Percentiles rank a stretch among this genome's conserved stretches.
These are phyloP conservation scores for Tridacna gigas DNA, from an alignment of 2,888 invertebrate species.

Conservation along the genomic window DNA sequence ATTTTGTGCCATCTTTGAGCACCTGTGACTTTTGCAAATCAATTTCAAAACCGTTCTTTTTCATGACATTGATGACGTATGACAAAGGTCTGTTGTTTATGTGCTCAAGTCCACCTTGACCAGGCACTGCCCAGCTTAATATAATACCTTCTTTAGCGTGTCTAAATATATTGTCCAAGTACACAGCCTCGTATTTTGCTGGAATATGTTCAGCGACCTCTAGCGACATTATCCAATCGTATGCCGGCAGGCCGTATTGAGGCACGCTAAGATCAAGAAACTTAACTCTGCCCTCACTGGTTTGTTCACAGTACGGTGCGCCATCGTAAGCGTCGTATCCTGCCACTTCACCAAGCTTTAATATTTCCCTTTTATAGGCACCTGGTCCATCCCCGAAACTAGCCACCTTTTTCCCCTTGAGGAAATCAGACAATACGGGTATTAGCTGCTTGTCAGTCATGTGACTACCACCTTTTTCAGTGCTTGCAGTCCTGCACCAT, in stretches of 20 bases:
- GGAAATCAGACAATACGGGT: slow-evolving; percentile 34
- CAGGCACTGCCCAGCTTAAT: slow-evolving; percentile 63
- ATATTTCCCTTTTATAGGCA: slow-evolving; percentile 64
- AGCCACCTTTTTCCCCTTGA: slow-evolving; percentile 60
- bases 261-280: slow-evolving; percentile 67
- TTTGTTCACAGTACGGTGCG: slow-evolving; percentile 59
- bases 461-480: slow-evolving; percentile 46
- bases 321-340: slow-evolving; percentile 66
- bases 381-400: slow-evolving; percentile 69
- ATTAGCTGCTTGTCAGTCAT: slow-evolving; percentile 43
- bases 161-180: slow-evolving; percentile 60
- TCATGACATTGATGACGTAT: slow-evolving; percentile 43
- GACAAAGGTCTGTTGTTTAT: slow-evolving; percentile 44
- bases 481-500: slow-evolving; percentile 49
- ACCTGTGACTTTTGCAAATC: slow-evolving; percentile 35
- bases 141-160: slow-evolving; percentile 64
- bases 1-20: slow-evolving; percentile 23
- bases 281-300: slow-evolving; percentile 59
- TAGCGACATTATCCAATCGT: slow-evolving; percentile 69
- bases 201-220: slow-evolving; percentile 70
- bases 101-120: slow-evolving; percentile 51
- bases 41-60: slow-evolving; percentile 37
- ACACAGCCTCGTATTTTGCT: slow-evolving; percentile 49
- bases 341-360: slow-evolving; percentile 36
- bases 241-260: slow-evolving; percentile 67